Evolutionary conservation across 2,888 invertebrate genomes (phyloP).

Genomic region (Tubulanus polymorphus): DNA sequence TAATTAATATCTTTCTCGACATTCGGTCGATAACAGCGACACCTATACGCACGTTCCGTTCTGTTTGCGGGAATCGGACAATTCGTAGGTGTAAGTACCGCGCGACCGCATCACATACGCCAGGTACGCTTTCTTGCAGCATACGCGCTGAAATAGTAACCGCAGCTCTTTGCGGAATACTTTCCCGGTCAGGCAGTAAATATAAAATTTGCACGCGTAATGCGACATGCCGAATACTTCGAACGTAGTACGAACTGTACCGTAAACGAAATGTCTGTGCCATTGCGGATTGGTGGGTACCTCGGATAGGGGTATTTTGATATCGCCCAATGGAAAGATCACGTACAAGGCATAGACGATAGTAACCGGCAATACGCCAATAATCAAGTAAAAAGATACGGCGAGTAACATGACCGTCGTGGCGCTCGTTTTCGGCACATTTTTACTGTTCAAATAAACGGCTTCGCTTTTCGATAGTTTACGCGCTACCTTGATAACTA

Average conservation of each 20-base stretch:
- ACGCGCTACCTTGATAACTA: slow-evolving; percentile 46
- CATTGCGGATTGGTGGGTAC: slow-evolving; percentile 30
- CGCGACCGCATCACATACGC: too few relatives aligned
- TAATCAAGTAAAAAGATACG: slow-evolving; percentile 48
- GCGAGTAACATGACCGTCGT: slow-evolving; percentile 50
- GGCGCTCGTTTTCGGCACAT: slow-evolving; percentile 33
- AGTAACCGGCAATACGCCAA: slow-evolving; percentile 47
- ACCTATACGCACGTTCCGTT: slow-evolving; percentile 1
- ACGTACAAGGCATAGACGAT: slow-evolving; percentile 37
- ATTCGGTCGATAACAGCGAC: too few relatives aligned
- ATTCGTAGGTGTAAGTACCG: too few relatives aligned
- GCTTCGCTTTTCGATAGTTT: slow-evolving; percentile 19
- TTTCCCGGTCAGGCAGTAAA: slow-evolving; percentile 49
- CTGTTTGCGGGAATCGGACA: too few relatives aligned
- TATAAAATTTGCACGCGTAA: slow-evolving; percentile 50
- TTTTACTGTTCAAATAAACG: slow-evolving; percentile 18
- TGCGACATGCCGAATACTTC: slow-evolving; percentile 48
- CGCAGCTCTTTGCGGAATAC: slow-evolving; percentile 45
- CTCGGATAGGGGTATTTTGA: slow-evolving; percentile 19
- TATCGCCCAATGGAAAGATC: slow-evolving; percentile 28
- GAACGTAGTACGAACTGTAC: slow-evolving; percentile 29
- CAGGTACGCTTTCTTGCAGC: slow-evolving; percentile 2
- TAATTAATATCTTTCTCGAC: too few relatives aligned
- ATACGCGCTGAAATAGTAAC: slow-evolving; percentile 21
- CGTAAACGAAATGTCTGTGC: slow-evolving; percentile 35